Evolutionary conservation across 2,113 vertebrate genomes (phyloP), one percentile per base, ranked within the genome.

Genomic region (Abramis brama): DNA sequence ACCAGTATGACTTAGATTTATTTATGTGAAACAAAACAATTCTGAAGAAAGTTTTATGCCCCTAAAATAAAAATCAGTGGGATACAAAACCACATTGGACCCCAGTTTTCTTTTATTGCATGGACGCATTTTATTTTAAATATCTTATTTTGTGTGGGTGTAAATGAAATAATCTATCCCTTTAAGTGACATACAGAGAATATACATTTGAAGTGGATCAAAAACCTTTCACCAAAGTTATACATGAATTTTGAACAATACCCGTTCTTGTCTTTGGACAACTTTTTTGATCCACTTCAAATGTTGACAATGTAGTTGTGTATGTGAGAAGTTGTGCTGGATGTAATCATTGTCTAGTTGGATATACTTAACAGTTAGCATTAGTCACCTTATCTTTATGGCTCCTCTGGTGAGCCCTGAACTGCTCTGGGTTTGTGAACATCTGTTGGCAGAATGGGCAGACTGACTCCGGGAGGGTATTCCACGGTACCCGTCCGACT

Each of bases 361-460:
- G 17, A 4, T 30, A 10, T n/a, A n/a, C 33, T 23, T 36, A 27
- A 79, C 21, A 36, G 55, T 15, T n/a, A 59, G 30, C 21, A 11
- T 33, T 79, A 50, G 60, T 84, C 79, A 90, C 91, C 86, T 91
- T 88, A 80, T 86, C 87, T 85, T 70, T 83, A 78, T 90, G 87
- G 36, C 79, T 88, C 52, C 68, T 77, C 36, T 85, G 86, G 39
- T 89, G 88, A 59, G 84, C 66, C 74, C 82, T 87, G 27, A 89
- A 71, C 86, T 91, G 84, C 66, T 85, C 82, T 12, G 88, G 84
- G 76, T 87, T 78, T 70, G 74, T 76, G 36, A 90, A 88, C 87
- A 91, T 89, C 64, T 90, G 88, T 79, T 88, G 88, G 88, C 87
- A 88, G 59, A 86, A 81, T 21, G 86, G 84, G 78, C 84, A 88